A percentile compares a stretch with the other conserved stretches of the same genome.
Conservation (phyloP, 2,113 vertebrate genomes). For the Nerophis lumbriciformis region DNA sequence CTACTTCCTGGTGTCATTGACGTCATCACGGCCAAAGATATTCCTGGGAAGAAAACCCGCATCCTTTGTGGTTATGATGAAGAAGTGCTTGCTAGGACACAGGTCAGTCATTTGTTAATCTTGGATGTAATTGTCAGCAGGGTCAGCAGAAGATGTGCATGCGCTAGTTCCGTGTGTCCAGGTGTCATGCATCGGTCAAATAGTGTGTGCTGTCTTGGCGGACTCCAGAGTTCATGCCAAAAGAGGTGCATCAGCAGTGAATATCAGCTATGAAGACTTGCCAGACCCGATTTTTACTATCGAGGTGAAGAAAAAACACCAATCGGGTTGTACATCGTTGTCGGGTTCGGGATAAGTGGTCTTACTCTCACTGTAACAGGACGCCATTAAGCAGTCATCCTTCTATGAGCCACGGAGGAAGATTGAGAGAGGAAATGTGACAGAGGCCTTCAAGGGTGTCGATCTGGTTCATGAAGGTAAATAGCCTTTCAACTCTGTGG, state of each 20-base stretch:
- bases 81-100: conserved; percentile 54
- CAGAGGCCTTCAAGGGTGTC: conserved; percentile 43
- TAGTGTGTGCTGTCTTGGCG: conserved; percentile 63
- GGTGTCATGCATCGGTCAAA: conserved; percentile 72
- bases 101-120: conserved; percentile 42
- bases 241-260: conserved; percentile 56
- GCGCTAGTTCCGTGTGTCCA: conserved; percentile 17
- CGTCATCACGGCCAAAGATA: conserved; percentile 64
- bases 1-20: conserved; percentile 67
- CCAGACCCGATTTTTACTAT: conserved; percentile 59
- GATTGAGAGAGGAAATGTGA: conserved; percentile 58
- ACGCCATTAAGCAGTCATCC: conserved; percentile 65
- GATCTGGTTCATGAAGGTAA: conserved; percentile 65
- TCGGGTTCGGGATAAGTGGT: neutral
- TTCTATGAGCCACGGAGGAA: conserved; percentile 54
- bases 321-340: too few species aligned
- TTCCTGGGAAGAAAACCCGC: conserved; percentile 64
- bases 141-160: too few species aligned
- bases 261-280: conserved; percentile 66
- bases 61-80: conserved; percentile 32
- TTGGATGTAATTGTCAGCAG: too few species aligned
- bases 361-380: conserved; percentile 38
- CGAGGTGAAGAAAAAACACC: conserved; percentile 44
- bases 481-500: neutral
- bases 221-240: conserved; percentile 62